Conservation (phyloP, 2,888 invertebrate genomes). For the Psylliodes chrysocephalus region DNA sequence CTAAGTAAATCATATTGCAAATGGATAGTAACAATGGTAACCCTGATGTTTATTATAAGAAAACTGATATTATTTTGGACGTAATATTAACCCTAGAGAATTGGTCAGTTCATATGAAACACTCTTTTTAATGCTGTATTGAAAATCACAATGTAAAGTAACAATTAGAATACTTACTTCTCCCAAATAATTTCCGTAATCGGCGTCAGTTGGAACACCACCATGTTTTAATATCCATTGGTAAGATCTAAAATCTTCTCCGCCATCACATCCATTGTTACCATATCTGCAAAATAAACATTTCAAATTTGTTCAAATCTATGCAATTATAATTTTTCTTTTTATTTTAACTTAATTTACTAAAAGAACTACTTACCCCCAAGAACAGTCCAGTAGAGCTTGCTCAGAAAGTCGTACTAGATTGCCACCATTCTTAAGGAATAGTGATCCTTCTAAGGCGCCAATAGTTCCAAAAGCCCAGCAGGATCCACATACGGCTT, state of each 20-base stretch:
- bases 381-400: conserved; percentile 94
- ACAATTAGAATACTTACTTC: conserved; percentile 65
- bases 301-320: background rate
- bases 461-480: conserved; percentile 97
- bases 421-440: conserved; percentile 82
- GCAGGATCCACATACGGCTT: conserved; percentile 96
- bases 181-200: conserved; percentile 91
- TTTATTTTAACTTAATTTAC: too few relatives aligned
- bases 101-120: too few relatives aligned
- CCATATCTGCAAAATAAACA: conserved; percentile 71
- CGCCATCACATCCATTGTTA: conserved; percentile 97
- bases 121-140: too few relatives aligned
- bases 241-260: conserved; percentile 95
- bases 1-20: too few relatives aligned
- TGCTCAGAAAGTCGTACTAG: conserved; percentile 90
- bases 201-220: conserved; percentile 88
- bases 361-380: conserved; percentile 70
- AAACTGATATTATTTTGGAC: too few relatives aligned
- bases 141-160: too few relatives aligned
- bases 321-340: too few relatives aligned
- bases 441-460: conserved; percentile 91
- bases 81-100: too few relatives aligned
- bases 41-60: too few relatives aligned
- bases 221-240: conserved; percentile 92
- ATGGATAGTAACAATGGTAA: too few relatives aligned